Conservation (phyloP, 2,797 vertebrate genomes). For the Danio choprae region DNA sequence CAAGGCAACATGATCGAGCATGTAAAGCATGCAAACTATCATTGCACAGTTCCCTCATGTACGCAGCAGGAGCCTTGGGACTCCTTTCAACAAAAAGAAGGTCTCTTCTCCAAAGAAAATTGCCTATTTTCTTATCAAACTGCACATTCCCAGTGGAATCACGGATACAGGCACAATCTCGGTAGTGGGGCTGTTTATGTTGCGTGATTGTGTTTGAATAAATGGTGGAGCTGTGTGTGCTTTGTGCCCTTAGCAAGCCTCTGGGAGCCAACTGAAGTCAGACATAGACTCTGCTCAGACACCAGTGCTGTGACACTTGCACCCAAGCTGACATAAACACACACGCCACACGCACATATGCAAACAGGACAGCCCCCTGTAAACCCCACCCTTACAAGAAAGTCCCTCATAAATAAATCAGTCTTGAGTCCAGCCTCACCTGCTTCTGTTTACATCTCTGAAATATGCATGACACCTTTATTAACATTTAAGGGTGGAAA, state of each 20-base stretch:
- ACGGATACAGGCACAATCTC: background rate
- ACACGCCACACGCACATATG: conserved; percentile 27
- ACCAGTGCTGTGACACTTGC: conserved; percentile 17
- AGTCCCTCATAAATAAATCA: conserved; percentile 50
- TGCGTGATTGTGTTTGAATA: conserved; percentile 32
- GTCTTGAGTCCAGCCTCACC: conserved; percentile 36
- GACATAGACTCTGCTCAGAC: conserved; percentile 33
- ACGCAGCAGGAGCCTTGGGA: conserved; percentile 31
- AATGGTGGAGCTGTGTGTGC: conserved; percentile 37
- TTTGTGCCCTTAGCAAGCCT: conserved; percentile 21
- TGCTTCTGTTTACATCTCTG: conserved; percentile 51
- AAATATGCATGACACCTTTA: conserved; percentile 58
- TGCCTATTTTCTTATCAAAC: conserved; percentile 33
- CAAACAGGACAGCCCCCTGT: conserved; percentile 26
- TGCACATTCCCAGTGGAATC: background rate
- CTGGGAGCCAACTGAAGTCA: conserved; percentile 8
- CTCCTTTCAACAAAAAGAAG: conserved; percentile 18
- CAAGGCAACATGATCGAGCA: conserved; percentile 27
- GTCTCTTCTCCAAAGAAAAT: conserved; percentile 4
- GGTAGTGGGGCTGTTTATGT: conserved; percentile 14
- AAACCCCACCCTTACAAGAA: conserved; percentile 26
- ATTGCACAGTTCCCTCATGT: conserved; percentile 44
- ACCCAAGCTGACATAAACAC: conserved; percentile 45
- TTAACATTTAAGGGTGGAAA: conserved; percentile 53
- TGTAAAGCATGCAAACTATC: conserved; percentile 40